These are phyloP conservation scores for Esperia sulphurella DNA, from an alignment of 2,888 invertebrate species.

Conservation along the genomic window DNA sequence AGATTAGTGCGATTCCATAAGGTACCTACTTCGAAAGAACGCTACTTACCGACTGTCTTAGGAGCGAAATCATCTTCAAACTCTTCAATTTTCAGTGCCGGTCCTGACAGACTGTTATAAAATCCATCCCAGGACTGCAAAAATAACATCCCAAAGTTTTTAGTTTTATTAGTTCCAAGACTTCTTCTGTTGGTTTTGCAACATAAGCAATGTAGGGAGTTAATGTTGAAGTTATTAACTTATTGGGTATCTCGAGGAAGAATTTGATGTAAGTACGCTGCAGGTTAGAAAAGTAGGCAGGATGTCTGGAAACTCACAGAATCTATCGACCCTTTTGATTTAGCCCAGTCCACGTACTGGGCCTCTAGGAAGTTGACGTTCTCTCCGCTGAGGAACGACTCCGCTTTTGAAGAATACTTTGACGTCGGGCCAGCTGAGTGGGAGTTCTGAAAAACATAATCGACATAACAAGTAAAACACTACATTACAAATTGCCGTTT, in stretches of 20 bases:
- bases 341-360: slow-evolving; percentile 66
- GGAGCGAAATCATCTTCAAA: slow-evolving; percentile 59
- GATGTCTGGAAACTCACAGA: slow-evolving; percentile 34
- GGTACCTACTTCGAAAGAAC: background rate
- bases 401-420: slow-evolving; percentile 37
- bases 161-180: no score
- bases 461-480: no score
- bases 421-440: no score
- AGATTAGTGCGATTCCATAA: no score
- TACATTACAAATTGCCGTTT: no score
- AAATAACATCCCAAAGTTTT: background rate
- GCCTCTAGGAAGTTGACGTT: slow-evolving; percentile 68
- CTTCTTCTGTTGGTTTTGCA: no score
- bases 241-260: no score
- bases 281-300: no score
- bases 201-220: no score
- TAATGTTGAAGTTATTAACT: no score
- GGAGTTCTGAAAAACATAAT: no score
- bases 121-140: slow-evolving; percentile 31
- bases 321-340: slow-evolving; percentile 48
- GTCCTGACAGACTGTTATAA: slow-evolving; percentile 54
- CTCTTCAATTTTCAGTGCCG: slow-evolving; percentile 56
- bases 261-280: no score
- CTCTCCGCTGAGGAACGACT: slow-evolving; percentile 59
- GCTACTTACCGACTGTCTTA: slow-evolving; percentile 41